Evolutionary conservation across 2,113 vertebrate species (phyloP), one percentile per base, ranked within the genome.

Genomic region (Noturus placidus): DNA sequence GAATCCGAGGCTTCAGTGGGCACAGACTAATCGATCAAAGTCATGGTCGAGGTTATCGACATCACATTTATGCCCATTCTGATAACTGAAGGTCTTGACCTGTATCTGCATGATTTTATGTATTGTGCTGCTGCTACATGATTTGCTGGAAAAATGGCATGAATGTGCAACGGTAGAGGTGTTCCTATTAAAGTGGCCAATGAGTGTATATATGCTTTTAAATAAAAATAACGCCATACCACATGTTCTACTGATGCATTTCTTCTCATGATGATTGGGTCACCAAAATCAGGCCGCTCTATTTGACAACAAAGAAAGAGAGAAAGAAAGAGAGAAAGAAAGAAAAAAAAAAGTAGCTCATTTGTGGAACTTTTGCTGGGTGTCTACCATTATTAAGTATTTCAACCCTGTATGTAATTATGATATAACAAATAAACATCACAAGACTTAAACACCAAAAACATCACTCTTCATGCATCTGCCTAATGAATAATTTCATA

Each of bases 231-330:
- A 87, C 25, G 11, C 91, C 96, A 94, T 92, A 99, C 98, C 97
- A 98, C 98, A 0, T 99, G 98, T 90, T 99, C 98, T 90, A 99
- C 98, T 9, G 94, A 95, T 67, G 98, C 97, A 25, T 96, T 97
- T 95, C 97, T 97, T 90, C 98, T 96, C 90, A 99, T 97, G 91
- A 99, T 99, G 88, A 99, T 99, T 88, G 98, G 97, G 27, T 99
- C 98, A 5, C 92, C 90, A 80, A 99, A 99, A 93, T 99, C 98
- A 9, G 98, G 98, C 82, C 98, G 96, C 93, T 99, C 98, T 99
- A 89, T 70, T 30, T 42, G 22, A n/a, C 2, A 6, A 61, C 1
- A 56, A 81, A 70, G 7, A 10, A 77, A 77, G 54, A 30, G 17
- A 46, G 5, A 61, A 35, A 35, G 2, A 19, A 4, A 57, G 33